These are phyloP conservation scores for Phocoena phocoena DNA, from an alignment of 2,113 vertebrate species.

Conservation along the genomic window DNA sequence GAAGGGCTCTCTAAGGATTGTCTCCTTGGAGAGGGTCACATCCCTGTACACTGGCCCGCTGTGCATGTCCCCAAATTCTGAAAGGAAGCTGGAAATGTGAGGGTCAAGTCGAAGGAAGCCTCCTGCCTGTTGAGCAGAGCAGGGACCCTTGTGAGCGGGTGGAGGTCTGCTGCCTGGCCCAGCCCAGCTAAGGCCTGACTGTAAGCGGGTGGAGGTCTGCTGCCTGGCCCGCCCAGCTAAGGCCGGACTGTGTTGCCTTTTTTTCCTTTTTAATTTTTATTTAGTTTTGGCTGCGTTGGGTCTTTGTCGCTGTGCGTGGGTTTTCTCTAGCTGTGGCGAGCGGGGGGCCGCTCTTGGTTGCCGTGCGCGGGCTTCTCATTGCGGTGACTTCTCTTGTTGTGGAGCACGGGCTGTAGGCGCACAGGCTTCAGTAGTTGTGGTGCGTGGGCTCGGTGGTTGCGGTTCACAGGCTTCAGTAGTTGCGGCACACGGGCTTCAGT, in stretches of 20 bases:
- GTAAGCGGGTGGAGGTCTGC: background rate
- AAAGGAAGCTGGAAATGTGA: background rate
- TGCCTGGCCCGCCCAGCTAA: rapidly evolving
- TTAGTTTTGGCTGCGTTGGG: no score
- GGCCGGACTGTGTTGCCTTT: background rate
- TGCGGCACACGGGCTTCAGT: no score
- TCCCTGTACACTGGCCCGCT: background rate
- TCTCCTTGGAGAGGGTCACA: background rate
- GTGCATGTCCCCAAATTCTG: background rate
- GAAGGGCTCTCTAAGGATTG: background rate
- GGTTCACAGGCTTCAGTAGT: no score
- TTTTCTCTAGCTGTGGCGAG: no score
- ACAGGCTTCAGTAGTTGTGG: no score
- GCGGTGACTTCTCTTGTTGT: no score
- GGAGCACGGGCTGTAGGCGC: no score
- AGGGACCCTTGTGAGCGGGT: background rate
- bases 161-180: rapidly evolving
- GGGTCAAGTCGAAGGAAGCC: background rate
- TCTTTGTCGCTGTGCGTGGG: no score
- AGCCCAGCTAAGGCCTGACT: rapidly evolving
- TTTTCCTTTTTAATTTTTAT: no score
- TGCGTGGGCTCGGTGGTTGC: no score
- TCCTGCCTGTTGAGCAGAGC: rapidly evolving
- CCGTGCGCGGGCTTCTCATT: no score
- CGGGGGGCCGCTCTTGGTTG: no score